Percentiles rank a stretch among this genome's conserved stretches.
Evolutionary conservation across 2,888 invertebrate species (phyloP).

Genomic region (Pseudococcus jackbeardsleyi): DNA sequence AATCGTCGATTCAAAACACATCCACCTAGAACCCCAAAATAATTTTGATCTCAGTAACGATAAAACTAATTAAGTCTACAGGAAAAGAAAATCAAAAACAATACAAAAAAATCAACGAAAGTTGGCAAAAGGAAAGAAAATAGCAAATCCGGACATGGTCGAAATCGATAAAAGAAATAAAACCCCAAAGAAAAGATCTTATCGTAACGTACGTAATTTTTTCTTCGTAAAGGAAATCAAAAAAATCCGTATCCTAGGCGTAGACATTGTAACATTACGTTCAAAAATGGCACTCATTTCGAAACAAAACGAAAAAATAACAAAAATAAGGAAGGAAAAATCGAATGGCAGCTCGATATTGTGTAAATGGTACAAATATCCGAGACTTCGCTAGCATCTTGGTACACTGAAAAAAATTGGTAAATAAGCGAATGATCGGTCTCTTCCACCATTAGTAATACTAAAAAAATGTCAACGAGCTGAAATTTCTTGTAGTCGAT

Average conservation of each 20-base stretch:
- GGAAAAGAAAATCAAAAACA: constrained; percentile 1
- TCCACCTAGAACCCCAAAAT: background rate
- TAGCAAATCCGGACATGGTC: background rate
- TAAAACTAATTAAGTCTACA: background rate
- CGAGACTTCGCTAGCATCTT: background rate
- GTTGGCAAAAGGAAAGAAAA: background rate
- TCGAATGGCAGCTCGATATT: constrained; percentile 2
- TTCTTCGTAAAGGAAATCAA: background rate
- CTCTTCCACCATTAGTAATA: too few species aligned
- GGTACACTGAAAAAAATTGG: too few species aligned
- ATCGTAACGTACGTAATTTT: too few species aligned
- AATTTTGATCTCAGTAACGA: constrained; percentile 21
- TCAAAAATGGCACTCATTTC: constrained; percentile 26
- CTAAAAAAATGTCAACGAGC: too few species aligned
- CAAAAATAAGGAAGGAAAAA: background rate
- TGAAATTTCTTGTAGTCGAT: too few species aligned
- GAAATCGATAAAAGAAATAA: background rate
- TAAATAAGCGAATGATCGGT: too few species aligned
- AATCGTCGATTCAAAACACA: background rate
- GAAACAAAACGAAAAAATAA: background rate
- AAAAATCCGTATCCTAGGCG: background rate
- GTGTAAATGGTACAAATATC: background rate
- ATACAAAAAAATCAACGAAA: background rate
- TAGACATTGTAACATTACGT: background rate
- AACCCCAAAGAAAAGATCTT: background rate